These are phyloP conservation scores for Meloidogyne exigua DNA, from an alignment of 1,140 invertebrate genomes.

Conservation along the genomic window DNA sequence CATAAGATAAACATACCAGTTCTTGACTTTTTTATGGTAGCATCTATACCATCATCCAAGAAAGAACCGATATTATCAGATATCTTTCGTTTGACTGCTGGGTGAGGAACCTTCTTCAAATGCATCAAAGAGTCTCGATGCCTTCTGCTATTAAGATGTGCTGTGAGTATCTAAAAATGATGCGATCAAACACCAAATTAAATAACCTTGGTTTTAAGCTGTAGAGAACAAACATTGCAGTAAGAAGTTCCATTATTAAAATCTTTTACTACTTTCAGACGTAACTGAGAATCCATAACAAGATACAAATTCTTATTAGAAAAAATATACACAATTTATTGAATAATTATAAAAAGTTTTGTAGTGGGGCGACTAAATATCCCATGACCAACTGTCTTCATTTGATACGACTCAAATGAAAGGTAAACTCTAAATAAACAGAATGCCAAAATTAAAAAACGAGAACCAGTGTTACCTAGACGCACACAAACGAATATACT, in stretches of 20 bases:
- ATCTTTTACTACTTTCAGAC: constrained; percentile 15
- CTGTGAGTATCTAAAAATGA: constrained; percentile 14
- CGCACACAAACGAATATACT: too few relatives aligned
- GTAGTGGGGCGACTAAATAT: too few relatives aligned
- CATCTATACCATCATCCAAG: neutral
- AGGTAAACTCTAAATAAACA: too few relatives aligned
- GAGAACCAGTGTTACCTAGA: too few relatives aligned
- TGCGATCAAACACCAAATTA: neutral
- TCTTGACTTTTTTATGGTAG: neutral
- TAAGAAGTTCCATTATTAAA: constrained; percentile 38
- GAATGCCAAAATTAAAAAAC: too few relatives aligned
- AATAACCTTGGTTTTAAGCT: constrained; percentile 30
- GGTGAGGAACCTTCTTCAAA: constrained; percentile 7
- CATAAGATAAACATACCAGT: neutral
- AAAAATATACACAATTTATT: too few relatives aligned
- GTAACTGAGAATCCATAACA: neutral
- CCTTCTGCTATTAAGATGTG: constrained; percentile 34
- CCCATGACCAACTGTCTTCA: too few relatives aligned
- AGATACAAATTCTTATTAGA: neutral
- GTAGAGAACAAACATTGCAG: constrained; percentile 31
- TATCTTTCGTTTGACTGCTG: constrained; percentile 17
- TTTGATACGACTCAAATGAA: too few relatives aligned
- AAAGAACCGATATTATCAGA: neutral
- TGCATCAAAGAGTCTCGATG: constrained; percentile 33
- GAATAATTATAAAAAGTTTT: too few relatives aligned